Evolutionary conservation across 2,113 vertebrate genomes (phyloP).

Genomic region (Hystrix cristata): DNA sequence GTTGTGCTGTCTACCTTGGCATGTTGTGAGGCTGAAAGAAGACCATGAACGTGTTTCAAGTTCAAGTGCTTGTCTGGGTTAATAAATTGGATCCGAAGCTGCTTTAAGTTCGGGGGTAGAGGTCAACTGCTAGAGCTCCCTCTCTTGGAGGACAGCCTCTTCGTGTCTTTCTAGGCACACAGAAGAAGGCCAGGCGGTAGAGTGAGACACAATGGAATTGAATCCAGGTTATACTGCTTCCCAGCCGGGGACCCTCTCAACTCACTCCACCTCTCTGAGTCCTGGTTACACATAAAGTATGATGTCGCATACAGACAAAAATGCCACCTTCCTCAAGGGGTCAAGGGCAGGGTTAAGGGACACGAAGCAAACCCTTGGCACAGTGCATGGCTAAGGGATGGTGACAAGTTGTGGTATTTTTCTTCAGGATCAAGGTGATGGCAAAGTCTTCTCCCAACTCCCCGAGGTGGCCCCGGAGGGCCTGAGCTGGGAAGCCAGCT

Average conservation of each 20-base stretch:
- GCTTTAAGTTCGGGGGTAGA: background rate
- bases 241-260: background rate
- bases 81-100: accelerated
- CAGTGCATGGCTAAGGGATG: accelerated
- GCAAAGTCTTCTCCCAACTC: accelerated
- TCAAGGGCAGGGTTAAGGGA: background rate
- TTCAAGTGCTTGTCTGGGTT: background rate
- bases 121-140: background rate
- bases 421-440: background rate
- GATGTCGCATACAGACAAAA: background rate
- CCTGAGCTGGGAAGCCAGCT: background rate
- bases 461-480: background rate
- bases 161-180: background rate
- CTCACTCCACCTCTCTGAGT: background rate
- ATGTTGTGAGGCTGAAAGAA: background rate
- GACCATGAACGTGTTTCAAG: accelerated
- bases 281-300: background rate
- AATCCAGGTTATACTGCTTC: background rate
- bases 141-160: background rate
- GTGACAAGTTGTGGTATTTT: accelerated
- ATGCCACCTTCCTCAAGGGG: background rate
- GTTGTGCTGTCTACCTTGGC: no score
- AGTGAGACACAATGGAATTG: background rate
- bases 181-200: background rate
- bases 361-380: background rate